These are phyloP conservation scores for Corythaeola cristata DNA, from an alignment of 2,113 vertebrate genomes.

Conservation along the genomic window DNA sequence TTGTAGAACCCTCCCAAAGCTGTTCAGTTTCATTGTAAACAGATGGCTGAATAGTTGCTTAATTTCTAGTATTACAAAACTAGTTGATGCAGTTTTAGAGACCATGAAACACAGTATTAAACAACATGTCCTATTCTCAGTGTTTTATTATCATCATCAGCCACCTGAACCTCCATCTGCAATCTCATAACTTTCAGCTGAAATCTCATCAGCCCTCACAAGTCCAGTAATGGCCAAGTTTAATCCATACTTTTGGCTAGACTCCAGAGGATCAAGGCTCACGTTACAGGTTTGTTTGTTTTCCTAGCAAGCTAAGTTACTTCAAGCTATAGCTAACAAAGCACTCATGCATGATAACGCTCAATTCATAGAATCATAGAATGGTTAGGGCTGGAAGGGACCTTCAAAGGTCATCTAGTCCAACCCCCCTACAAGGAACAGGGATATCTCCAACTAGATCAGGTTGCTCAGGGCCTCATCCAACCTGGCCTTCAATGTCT, in stretches of 20 bases:
- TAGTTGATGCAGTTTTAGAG: background rate
- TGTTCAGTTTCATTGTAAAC: background rate
- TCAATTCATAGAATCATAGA: too few species aligned
- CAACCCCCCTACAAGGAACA: too few species aligned
- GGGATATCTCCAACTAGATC: too few species aligned
- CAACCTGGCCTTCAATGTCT: too few species aligned
- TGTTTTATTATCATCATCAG: background rate
- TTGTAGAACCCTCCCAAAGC: background rate
- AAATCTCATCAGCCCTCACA: background rate
- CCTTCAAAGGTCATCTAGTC: too few species aligned
- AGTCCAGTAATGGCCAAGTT: background rate
- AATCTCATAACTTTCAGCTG: background rate
- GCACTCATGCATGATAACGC: background rate
- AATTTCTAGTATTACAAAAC: background rate
- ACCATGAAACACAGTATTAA: background rate
- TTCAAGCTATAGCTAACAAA: background rate
- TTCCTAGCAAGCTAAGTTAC: background rate
- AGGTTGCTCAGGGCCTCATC: too few species aligned
- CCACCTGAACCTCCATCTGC: background rate
- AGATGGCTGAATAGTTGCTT: background rate
- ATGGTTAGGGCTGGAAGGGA: too few species aligned
- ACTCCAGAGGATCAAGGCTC: background rate
- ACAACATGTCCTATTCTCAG: fast-evolving
- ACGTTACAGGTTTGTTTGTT: background rate
- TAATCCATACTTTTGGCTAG: background rate